Conservation (phyloP, 2,797 vertebrate species). For the Eurystomus glaucurus region DNA sequence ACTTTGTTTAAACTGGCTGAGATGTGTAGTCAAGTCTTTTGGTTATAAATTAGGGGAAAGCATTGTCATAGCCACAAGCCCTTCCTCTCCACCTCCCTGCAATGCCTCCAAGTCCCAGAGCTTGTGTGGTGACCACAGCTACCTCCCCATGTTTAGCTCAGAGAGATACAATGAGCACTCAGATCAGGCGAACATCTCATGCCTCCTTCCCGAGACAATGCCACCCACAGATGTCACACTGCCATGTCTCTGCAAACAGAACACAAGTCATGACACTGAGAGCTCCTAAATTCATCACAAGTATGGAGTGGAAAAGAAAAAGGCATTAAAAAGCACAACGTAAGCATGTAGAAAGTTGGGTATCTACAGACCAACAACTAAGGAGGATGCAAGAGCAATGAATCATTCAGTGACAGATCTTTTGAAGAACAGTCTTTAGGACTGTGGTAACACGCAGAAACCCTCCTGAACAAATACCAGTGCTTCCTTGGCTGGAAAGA, state of each 20-base stretch:
- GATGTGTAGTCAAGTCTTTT: background rate
- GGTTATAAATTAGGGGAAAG: background rate
- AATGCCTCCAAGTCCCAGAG: background rate
- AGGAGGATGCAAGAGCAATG: background rate
- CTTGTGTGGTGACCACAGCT: background rate
- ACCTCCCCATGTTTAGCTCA: background rate
- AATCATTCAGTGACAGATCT: background rate
- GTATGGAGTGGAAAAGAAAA: background rate
- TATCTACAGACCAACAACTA: background rate
- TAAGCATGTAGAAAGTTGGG: background rate
- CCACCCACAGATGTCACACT: background rate
- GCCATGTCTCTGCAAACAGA: background rate
- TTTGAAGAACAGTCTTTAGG: background rate
- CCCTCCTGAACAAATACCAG: background rate
- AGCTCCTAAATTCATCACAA: background rate
- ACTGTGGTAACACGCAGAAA: background rate
- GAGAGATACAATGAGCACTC: background rate
- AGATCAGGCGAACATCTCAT: background rate
- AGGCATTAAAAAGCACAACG: background rate
- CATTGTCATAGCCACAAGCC: fast-evolving
- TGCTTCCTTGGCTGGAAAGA: background rate
- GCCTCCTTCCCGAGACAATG: background rate
- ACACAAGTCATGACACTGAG: background rate
- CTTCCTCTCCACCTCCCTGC: background rate
- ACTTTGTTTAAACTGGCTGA: constrained; percentile 10